Percentiles rank a stretch among this genome's conserved stretches.
Evolutionary conservation across 2,113 vertebrate species (phyloP).

Genomic region (Procavia capensis): DNA sequence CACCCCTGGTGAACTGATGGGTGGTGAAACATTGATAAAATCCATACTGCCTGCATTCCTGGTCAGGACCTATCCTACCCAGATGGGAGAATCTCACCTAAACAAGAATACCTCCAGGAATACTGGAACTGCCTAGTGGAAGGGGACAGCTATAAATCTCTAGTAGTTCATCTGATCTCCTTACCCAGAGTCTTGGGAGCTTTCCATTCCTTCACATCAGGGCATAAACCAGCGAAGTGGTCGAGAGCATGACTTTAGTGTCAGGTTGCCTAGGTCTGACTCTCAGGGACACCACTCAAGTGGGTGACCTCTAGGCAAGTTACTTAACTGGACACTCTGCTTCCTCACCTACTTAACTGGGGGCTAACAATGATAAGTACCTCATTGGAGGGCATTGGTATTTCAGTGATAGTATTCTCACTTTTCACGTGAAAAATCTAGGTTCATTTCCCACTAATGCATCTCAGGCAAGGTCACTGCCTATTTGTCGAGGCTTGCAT

Average conservation of each 20-base stretch:
- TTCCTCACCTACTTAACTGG: neutral
- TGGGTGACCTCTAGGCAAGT: neutral
- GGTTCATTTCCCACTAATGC: too few species aligned
- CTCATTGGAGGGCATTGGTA: neutral
- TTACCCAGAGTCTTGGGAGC: neutral
- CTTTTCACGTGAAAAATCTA: neutral
- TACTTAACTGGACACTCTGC: neutral
- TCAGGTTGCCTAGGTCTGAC: neutral
- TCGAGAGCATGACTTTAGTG: neutral
- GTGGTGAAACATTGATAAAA: neutral
- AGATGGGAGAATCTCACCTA: neutral
- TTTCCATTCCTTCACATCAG: neutral
- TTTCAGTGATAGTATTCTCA: neutral
- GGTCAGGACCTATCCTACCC: neutral
- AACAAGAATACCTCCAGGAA: neutral
- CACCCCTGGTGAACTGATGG: neutral
- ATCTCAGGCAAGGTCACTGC: neutral
- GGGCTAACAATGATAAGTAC: accelerated
- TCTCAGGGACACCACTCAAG: neutral
- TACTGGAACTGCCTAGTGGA: neutral
- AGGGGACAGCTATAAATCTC: neutral
- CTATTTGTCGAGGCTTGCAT: neutral
- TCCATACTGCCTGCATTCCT: neutral
- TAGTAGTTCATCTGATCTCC: neutral
- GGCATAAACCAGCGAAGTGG: too few species aligned